Conservation (phyloP, 2,888 invertebrate genomes). For the Siphonodentalium dalli region DNA sequence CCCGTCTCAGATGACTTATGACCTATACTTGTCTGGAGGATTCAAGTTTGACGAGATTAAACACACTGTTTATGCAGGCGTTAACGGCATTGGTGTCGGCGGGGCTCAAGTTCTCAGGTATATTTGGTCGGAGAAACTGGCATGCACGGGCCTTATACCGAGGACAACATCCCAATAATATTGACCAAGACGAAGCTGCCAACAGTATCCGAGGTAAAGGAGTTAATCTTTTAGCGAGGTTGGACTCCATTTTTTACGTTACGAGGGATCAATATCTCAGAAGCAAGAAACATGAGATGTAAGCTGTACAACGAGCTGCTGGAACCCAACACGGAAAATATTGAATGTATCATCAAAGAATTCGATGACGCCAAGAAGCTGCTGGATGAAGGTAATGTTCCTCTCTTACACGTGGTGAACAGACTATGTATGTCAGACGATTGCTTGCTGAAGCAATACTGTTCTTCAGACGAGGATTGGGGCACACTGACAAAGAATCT, state of each 20-base stretch:
- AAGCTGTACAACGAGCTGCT: conserved; percentile 33
- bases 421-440: conserved; percentile 26
- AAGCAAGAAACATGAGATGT: conserved; percentile 28
- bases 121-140: conserved; percentile 40
- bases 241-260: conserved; percentile 44
- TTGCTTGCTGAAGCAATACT: conserved; percentile 31
- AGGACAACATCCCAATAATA: conserved; percentile 42
- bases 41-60: no score
- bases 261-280: conserved; percentile 35
- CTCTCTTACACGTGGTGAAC: conserved; percentile 26
- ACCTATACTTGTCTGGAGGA: no score
- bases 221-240: conserved; percentile 33
- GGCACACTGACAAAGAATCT: conserved; percentile 1
- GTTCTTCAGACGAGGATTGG: conserved; percentile 31
- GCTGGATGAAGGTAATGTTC: conserved; percentile 20
- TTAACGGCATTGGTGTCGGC: no score
- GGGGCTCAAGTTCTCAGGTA: no score
- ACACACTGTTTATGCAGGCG: no score
- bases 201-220: conserved; percentile 32
- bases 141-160: conserved; percentile 45
- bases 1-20: conserved; percentile 35
- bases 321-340: conserved; percentile 23
- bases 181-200: conserved; percentile 36
- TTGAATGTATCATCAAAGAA: conserved; percentile 4
- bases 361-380: conserved; percentile 19